These are phyloP conservation scores for Drosophila watanabei DNA, from an alignment of 1,140 invertebrate species.

Conservation along the genomic window DNA sequence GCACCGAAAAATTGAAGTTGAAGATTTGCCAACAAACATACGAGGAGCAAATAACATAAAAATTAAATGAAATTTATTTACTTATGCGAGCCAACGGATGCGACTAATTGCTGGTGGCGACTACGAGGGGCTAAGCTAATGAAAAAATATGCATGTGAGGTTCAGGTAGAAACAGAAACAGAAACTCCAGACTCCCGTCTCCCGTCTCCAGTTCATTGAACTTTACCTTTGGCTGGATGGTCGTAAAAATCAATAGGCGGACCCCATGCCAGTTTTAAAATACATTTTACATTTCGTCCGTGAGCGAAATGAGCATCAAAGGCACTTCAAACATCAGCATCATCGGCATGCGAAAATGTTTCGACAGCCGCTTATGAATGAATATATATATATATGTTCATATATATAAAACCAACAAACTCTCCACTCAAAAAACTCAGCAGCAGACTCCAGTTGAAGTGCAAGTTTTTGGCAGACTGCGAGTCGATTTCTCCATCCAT, in stretches of 20 bases:
- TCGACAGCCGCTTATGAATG: conserved; percentile 69
- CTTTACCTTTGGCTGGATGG: conserved; percentile 69
- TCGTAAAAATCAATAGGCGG: conserved; percentile 81
- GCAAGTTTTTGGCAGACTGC: conserved; percentile 74
- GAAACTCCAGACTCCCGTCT: conserved; percentile 3
- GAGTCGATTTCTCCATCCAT: conserved; percentile 34
- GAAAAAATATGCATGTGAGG: conserved; percentile 57
- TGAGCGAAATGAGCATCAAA: conserved; percentile 76
- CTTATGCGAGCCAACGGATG: conserved; percentile 51
- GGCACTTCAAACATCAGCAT: conserved; percentile 81
- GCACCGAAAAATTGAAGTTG: conserved; percentile 28
- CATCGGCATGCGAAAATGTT: conserved; percentile 49
- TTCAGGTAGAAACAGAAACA: conserved; percentile 37
- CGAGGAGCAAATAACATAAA: conserved; percentile 39
- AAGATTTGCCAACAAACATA: conserved; percentile 53
- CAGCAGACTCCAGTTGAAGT: conserved; percentile 62
- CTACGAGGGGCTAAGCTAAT: conserved; percentile 68
- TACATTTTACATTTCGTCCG: conserved; percentile 60
- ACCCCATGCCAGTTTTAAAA: conserved; percentile 63
- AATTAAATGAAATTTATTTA: conserved; percentile 61
- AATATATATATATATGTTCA: conserved; percentile 61
- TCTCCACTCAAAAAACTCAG: conserved; percentile 27
- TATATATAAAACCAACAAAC: conserved; percentile 34
- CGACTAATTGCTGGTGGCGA: conserved; percentile 79
- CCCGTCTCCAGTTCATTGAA: conserved; percentile 55